Base-by-base conservation (phyloP, 2,113 vertebrate species). In the Trichomycterus rosablanca region DNA sequence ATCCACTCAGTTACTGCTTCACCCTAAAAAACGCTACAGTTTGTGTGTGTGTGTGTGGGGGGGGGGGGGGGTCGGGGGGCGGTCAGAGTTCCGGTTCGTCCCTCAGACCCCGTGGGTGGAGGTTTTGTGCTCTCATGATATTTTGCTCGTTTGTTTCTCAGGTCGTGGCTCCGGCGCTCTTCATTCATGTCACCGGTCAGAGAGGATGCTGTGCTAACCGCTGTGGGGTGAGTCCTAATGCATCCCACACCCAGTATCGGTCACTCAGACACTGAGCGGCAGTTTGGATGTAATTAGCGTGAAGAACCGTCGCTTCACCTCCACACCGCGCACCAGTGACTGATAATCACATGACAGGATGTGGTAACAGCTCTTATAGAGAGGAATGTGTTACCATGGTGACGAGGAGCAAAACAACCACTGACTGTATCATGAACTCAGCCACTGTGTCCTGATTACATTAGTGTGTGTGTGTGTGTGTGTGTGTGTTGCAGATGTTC, bases 131-230 rank as follows among this genome's bases (percentile, higher is more conserved):
- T n/a, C n/a, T n/a, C n/a, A n/a, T n/a, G n/a, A n/a, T n/a, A n/a
- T n/a, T n/a, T n/a, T n/a, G n/a, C n/a, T n/a, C n/a, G n/a, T 30
- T 30, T 7, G 7, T 7, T 30, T 30, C 35, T 70, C 34, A 90
- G 89, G 83, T 90, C 14, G 53, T 90, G 75, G 16, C 87, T 11
- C 87, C 89, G 0, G 88, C 88, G 0, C 34, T 89, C 7, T 81
- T 88, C 61, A 89, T 90, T 65, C 81, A 90, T 35, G 16, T 84
- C n/a, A 84, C 86, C 4, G 88, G 87, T 1, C 64, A 68, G n/a
- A 1, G 70, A 10, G 86, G 88, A 0, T 90, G 85, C 73, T 88
- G 83, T 71, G 83, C 74, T 23, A 91, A 91, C 40, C 85, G 89
- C 57, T 88, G 87, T 54, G 89, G 89, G 83, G 89, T 91, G 68